phyloP scores from a whole-genome alignment of 2,113 vertebrate species.

The Phalacrocorax brasilianus region DNA sequence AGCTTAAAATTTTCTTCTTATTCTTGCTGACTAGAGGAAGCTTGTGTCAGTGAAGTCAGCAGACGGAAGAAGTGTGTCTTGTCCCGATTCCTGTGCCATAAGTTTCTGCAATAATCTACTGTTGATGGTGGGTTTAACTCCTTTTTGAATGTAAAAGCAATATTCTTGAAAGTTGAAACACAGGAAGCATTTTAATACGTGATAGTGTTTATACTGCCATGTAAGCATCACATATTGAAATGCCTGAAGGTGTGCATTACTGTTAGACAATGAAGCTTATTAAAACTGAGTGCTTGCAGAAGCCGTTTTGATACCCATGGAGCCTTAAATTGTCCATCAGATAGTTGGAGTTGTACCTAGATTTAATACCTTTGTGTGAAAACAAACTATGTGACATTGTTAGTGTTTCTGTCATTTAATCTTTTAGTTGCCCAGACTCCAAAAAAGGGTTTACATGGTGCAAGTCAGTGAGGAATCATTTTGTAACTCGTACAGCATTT shows the following conservation, averaged over 20 bases:
- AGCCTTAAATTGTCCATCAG: not conserved
- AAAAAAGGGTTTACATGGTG: fast-evolving
- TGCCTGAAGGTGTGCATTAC: not conserved
- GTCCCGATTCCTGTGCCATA: not conserved
- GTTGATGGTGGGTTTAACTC: not conserved
- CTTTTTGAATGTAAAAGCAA: not conserved
- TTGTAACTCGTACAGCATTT: not conserved
- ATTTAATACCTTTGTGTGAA: not conserved
- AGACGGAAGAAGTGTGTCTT: not conserved
- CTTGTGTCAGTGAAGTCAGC: not conserved
- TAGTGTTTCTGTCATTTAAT: not conserved
- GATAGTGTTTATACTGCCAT: not conserved
- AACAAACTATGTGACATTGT: not conserved
- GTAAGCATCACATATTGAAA: not conserved
- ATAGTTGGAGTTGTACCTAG: not conserved
- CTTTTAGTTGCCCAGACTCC: not conserved
- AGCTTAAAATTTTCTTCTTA: not conserved
- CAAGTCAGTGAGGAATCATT: not conserved
- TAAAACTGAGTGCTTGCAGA: not conserved
- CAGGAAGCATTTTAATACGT: not conserved
- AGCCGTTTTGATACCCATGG: not conserved
- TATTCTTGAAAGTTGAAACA: not conserved
- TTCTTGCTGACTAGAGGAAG: not conserved
- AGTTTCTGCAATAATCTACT: not conserved
- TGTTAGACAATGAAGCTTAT: not conserved